These are phyloP conservation scores for Sternotherus odoratus DNA, from an alignment of 2,797 vertebrate species.

Conservation along the genomic window DNA sequence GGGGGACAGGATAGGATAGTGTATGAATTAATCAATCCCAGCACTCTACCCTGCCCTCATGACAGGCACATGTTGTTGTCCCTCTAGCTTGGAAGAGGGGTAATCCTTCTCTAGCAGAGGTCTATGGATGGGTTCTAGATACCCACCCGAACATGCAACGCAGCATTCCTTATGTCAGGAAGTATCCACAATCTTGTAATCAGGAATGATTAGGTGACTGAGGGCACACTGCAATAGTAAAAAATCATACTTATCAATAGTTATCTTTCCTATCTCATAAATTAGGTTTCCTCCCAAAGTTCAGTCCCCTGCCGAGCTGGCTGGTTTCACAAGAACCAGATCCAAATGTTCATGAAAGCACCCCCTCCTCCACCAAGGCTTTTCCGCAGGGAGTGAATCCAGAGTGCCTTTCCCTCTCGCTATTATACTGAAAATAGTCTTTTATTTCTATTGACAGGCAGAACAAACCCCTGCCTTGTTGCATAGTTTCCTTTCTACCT, in stretches of 20 bases:
- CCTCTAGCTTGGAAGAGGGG: neutral
- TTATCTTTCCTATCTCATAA: neutral
- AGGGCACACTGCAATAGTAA: neutral
- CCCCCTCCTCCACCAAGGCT: too few species aligned
- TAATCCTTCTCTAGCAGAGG: neutral
- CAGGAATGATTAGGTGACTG: neutral
- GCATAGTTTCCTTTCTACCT: too few species aligned
- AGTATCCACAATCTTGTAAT: neutral
- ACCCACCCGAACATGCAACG: neutral
- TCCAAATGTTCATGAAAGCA: neutral
- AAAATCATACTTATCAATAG: neutral
- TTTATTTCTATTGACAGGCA: too few species aligned
- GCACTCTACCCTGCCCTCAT: neutral
- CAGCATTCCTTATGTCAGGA: neutral
- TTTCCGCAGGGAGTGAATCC: too few species aligned
- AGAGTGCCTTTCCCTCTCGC: too few species aligned
- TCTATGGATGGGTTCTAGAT: neutral
- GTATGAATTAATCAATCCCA: neutral
- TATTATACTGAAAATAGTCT: too few species aligned
- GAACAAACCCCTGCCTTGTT: too few species aligned
- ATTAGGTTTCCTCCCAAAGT: too few species aligned
- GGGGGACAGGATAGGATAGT: neutral
- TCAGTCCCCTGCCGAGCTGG: neutral
- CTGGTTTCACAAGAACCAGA: neutral
- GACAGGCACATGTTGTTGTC: neutral